Evolutionary conservation across 1,140 invertebrate species (phyloP), one percentile per base, ranked within the genome.

Genomic region (Papilio xuthus): DNA sequence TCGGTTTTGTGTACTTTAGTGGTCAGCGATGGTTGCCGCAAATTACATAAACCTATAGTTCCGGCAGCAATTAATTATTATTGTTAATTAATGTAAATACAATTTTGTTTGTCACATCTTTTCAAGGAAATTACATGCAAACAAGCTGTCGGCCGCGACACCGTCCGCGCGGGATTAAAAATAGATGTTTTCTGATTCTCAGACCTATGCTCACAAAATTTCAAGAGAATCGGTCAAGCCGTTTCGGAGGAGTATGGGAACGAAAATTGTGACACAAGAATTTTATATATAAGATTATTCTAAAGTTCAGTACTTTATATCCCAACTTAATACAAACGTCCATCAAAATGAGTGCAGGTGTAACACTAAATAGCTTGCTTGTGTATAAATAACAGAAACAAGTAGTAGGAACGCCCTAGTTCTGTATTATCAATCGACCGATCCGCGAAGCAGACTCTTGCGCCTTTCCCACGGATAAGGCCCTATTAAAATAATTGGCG

Each of bases 401-500:
- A 72, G 10, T 12, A n/a, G 70, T 60, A 26, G 23, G 23, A 26
- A 60, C 71, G 13, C 41, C 70, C 26, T 32, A 7, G 32, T 9
- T 20, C n/a, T 72, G 69, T 20, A 67, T 67, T 37, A 70, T 70
- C 12, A 32, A 28, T 9, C 67, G 4, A 41, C 9, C 32, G 18
- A 15, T n/a, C 18, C 32, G 50, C 50, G 50, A 53, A 53, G 50
- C 44, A 47, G 15, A 47, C 13, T 47, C n/a, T 73, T 26, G 47
- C 42, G 71, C 20, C 71, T 73, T 73, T 73, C 71, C 41, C 71
- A 73, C 60, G 60, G 60, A 71, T 71, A 73, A 73, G 42, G 8
- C 71, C 26, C n/a, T 42, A 73, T 73, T 73, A 73, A 73, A 73
- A 47, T 73, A 73, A 73, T 73, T 42, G 71, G 32, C 70, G 70